These are phyloP conservation scores for Drosophila suboccidentalis DNA, from an alignment of 2,888 invertebrate species.

Conservation along the genomic window DNA sequence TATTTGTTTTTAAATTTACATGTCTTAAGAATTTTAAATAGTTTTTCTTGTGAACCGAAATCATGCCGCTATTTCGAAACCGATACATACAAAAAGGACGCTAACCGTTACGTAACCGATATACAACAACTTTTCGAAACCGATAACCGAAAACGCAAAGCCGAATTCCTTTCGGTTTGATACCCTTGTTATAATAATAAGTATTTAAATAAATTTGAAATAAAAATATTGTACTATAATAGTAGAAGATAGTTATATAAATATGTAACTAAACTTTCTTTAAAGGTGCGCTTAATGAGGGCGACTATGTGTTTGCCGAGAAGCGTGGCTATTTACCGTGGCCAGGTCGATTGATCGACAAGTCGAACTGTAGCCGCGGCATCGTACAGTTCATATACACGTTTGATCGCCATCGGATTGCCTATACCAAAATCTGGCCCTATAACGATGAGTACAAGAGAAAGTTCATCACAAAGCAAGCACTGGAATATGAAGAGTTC, in stretches of 20 bases:
- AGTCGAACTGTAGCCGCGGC: rapidly evolving
- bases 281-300: neutral
- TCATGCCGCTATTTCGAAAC: no score
- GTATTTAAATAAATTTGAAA: no score
- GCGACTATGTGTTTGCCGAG: constrained; percentile 48
- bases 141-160: no score
- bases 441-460: constrained; percentile 30
- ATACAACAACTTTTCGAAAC: no score
- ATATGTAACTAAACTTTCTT: neutral
- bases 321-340: constrained; percentile 33
- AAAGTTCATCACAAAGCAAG: constrained; percentile 18
- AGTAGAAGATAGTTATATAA: neutral
- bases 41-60: no score
- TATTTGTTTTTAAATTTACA: no score
- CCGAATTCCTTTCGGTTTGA: no score
- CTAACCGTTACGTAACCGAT: no score
- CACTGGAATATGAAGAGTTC: constrained; percentile 23
- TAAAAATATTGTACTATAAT: no score
- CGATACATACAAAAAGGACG: no score
- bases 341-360: constrained; percentile 37
- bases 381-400: constrained; percentile 31
- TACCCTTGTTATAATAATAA: no score
- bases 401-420: constrained; percentile 16
- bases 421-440: constrained; percentile 31
- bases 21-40: no score